A percentile compares a stretch with the other conserved stretches of the same genome.
These are phyloP conservation scores for Apeltes quadracus DNA, from an alignment of 2,113 vertebrate genomes.

Conservation along the genomic window DNA sequence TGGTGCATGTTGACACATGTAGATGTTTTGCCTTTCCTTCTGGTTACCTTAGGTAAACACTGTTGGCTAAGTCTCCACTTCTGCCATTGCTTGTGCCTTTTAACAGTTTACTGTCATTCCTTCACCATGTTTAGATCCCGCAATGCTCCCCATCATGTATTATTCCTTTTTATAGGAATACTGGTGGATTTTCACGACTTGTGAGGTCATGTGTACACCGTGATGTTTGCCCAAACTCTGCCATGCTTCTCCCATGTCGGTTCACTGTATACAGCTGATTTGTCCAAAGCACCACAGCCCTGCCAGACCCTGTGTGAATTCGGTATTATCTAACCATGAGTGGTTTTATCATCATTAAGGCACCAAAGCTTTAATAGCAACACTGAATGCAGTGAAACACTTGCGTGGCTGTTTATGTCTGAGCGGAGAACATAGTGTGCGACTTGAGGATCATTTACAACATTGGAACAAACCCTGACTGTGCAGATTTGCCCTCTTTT, in stretches of 20 bases:
- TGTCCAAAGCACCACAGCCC: constrained; percentile 13
- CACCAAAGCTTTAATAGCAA: constrained; percentile 35
- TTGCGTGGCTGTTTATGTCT: constrained; percentile 34
- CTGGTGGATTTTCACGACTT: not conserved
- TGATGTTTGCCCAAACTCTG: not conserved
- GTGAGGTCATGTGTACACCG: not conserved
- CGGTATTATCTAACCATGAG: constrained; percentile 56
- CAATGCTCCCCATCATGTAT: not conserved
- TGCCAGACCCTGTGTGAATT: constrained; percentile 30
- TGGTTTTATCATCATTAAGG: constrained; percentile 62
- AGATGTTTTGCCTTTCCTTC: no score
- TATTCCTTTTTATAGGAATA: not conserved
- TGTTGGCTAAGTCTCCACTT: not conserved
- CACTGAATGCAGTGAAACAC: constrained; percentile 32
- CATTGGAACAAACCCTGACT: constrained; percentile 33
- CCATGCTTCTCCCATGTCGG: not conserved
- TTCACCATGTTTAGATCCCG: not conserved
- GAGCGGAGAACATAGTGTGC: constrained; percentile 11
- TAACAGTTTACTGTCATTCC: not conserved
- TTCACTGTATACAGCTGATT: constrained; percentile 15
- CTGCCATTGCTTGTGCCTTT: not conserved
- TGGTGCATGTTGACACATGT: no score
- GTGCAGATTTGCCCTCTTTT: constrained; percentile 22
- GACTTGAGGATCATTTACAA: constrained; percentile 35
- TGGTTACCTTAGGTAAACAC: no score